Conservation (phyloP, 2,888 invertebrate species). For the Drosophila neoperkinsi region DNA sequence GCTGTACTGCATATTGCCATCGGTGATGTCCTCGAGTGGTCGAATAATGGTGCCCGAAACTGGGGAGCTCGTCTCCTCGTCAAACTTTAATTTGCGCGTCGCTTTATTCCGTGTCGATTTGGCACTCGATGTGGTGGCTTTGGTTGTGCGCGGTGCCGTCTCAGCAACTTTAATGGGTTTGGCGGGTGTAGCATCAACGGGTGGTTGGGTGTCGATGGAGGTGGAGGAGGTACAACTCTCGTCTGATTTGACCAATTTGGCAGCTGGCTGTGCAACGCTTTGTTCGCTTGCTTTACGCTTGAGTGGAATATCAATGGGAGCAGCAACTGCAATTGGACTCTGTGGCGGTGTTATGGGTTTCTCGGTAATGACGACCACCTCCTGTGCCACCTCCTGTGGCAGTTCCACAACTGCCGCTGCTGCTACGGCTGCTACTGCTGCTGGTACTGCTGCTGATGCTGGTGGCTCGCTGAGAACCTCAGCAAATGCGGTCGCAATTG, state of each 20-base stretch:
- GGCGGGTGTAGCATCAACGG: slow-evolving; percentile 71
- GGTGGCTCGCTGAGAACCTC: slow-evolving; percentile 75
- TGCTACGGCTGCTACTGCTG: neutral
- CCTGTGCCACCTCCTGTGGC: slow-evolving; percentile 48
- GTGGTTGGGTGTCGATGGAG: slow-evolving; percentile 1
- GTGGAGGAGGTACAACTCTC: slow-evolving; percentile 37
- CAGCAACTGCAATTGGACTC: slow-evolving; percentile 84
- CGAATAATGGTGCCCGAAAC: slow-evolving; percentile 98
- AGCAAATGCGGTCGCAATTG: slow-evolving; percentile 75
- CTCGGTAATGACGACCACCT: slow-evolving; percentile 58
- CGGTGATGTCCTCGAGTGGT: slow-evolving; percentile 91
- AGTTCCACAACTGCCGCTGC: slow-evolving; percentile 14
- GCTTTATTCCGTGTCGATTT: slow-evolving; percentile 86
- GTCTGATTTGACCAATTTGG: slow-evolving; percentile 72
- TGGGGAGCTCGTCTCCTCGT: slow-evolving; percentile 96
- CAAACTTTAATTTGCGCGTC: slow-evolving; percentile 93
- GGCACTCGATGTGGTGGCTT: slow-evolving; percentile 62
- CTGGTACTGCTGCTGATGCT: slow-evolving; percentile 4
- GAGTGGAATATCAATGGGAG: slow-evolving; percentile 55
- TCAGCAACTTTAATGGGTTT: slow-evolving; percentile 77
- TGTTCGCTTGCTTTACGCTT: slow-evolving; percentile 61
- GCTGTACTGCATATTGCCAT: slow-evolving; percentile 90
- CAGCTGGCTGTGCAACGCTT: slow-evolving; percentile 58
- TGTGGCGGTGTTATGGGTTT: slow-evolving; percentile 56
- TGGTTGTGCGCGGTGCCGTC: slow-evolving; percentile 81